Base-by-base conservation (phyloP, 2,888 invertebrate species). In the Caenorhabditis doughertyi region DNA sequence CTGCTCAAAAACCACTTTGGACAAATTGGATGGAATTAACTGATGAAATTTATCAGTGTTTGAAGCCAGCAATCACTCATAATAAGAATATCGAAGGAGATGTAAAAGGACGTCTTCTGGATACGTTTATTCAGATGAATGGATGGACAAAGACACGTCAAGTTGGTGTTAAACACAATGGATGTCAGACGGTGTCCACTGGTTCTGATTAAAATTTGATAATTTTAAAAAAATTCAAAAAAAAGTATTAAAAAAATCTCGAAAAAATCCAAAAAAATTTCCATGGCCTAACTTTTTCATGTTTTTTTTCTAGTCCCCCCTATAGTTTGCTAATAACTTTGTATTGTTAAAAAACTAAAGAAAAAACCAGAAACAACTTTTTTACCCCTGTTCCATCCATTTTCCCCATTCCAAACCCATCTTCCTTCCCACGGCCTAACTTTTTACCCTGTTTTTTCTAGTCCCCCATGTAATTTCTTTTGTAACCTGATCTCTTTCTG, bases 11-110 rank as follows among this genome's bases (percentile, higher is more conserved):
- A 9, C 82, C 84, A 8, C 71, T 89, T 16, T 89, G 89, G 89
- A 55, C 86, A 25, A 83, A 84, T n/a, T 86, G 85, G 72, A 87
- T 87, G 32, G 74, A 72, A 42, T 44, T 86, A 7, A 81, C 77
- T 44, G 89, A 89, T 72, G 86, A 88, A 65, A 89, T 89, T 35
- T 89, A 87, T 67, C 49, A 53, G 27, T 84, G 81, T 49, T 72
- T 87, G 29, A 87, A 85, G 62, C 83, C 82, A 8, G 72, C 88
- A 5, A 85, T 89, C 53, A 85, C 85, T 9, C 85, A 88, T 60
- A 88, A 87, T 42, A 64, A 49, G 8, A 77, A 79, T 21, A 25
- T 88, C 7, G 62, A 79, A 2, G 87, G 88, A 82, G 83, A 27
- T 16, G 79, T 73, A n/a, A 87, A 87, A 70, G 58, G 49, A 9